These are phyloP conservation scores for Andrena cerasifolii DNA, from an alignment of 1,140 invertebrate species.

Conservation along the genomic window DNA sequence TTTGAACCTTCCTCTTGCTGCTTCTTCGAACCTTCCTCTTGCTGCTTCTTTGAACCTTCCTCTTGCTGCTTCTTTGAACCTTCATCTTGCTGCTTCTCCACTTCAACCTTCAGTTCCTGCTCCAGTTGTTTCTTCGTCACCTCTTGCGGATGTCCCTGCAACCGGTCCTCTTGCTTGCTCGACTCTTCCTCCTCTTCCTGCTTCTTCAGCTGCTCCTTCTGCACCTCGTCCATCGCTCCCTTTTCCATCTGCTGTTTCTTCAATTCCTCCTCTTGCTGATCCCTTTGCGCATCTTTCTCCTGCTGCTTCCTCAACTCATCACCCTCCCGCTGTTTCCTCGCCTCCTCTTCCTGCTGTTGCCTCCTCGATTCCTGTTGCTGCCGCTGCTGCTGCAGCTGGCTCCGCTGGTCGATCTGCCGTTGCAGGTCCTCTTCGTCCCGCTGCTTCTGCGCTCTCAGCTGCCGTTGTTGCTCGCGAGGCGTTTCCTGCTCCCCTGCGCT, in stretches of 20 bases:
- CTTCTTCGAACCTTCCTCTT: slow-evolving; percentile 24
- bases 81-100: too few relatives aligned
- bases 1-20: slow-evolving; percentile 22
- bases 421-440: slow-evolving; percentile 41
- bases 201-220: slow-evolving; percentile 26
- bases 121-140: background rate
- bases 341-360: slow-evolving; percentile 39
- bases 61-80: too few relatives aligned
- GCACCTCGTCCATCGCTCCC: slow-evolving; percentile 5
- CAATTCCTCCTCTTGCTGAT: background rate
- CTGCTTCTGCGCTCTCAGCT: background rate
- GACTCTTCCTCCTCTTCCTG: slow-evolving; percentile 5
- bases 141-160: too few relatives aligned
- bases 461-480: slow-evolving; percentile 39
- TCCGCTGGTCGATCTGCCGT: slow-evolving; percentile 47
- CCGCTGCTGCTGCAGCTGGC: slow-evolving; percentile 30
- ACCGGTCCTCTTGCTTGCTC: background rate
- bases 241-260: slow-evolving; percentile 9
- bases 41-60: background rate
- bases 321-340: slow-evolving; percentile 21
- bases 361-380: slow-evolving; percentile 13
- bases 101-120: background rate
- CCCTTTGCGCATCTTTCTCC: slow-evolving; percentile 15
- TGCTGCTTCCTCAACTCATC: slow-evolving; percentile 18
- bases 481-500: slow-evolving; percentile 34